Evolutionary conservation across 1,140 invertebrate species (phyloP), one percentile per base, ranked within the genome.

Genomic region (Melanaphis sacchari): DNA sequence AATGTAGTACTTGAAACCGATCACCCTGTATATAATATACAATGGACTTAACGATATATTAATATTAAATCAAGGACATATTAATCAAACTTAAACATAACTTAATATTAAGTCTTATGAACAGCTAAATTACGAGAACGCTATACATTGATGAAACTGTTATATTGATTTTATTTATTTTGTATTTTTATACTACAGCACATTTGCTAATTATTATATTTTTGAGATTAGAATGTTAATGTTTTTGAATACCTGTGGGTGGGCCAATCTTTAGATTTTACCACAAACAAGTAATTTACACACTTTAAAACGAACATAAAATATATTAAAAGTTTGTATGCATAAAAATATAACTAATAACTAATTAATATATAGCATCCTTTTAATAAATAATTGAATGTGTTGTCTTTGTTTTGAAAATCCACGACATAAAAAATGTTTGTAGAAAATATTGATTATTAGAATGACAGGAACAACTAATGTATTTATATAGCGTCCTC

Each of bases 21-120:
- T 76, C 59, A 76, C 59, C 59, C 59, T 76, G 59, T 76, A 76
- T 76, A 76, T 76, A 76, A 76, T 18, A 76, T 76, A 76, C 59
- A 76, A n/a, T n/a, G 31, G n/a, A 76, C 59, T 76, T 36, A 76
- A 76, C n/a, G n/a, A 76, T n/a, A 76, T 5, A 76, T 76, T 76
- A n/a, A n/a, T 15, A 4, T 76, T 76, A 76, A n/a, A 76, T 76
- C 15, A 36, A 76, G 15, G 31, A 76, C n/a, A 76, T 18, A 76
- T 18, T 76, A 36, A 76, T 76, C 59, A 76, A 76, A 18, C 9
- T 59, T 59, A 31, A 59, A 59, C 9, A 31, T 31, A 31, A 59
- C 59, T 76, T 76, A 76, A n/a, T 76, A 76, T 76, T 76, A 76
- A n/a, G 31, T 21, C 59, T 76, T 76, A 76, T 36, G 31, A 76